phyloP scores from a whole-genome alignment of 2,113 vertebrate species.

The Malurus cyaneus region DNA sequence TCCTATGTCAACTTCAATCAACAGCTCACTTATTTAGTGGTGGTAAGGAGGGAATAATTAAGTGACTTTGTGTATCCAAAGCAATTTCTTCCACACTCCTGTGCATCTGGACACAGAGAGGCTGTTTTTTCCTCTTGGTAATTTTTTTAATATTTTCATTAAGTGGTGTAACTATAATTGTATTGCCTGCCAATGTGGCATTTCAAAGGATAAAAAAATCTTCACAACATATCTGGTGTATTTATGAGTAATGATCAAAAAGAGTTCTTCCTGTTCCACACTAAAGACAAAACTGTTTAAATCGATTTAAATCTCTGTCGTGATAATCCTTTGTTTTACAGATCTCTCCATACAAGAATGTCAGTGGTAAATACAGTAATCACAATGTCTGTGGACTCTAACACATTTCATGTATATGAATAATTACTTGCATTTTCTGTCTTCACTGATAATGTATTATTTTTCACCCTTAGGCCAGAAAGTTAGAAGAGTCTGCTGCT shows the following conservation, averaged over 20 bases:
- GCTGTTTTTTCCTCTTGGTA: neutral
- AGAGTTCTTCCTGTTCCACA: neutral
- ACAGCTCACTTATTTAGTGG: neutral
- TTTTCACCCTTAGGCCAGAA: conserved; percentile 9
- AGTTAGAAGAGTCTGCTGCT: neutral
- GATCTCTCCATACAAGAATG: neutral
- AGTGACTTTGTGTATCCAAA: neutral
- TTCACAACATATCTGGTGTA: rapidly evolving
- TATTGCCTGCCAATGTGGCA: neutral
- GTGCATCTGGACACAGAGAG: neutral
- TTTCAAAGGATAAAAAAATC: neutral
- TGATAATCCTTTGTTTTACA: neutral
- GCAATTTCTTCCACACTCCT: neutral
- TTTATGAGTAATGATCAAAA: neutral
- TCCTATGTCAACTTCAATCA: neutral
- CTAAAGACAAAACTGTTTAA: neutral
- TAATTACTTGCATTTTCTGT: neutral
- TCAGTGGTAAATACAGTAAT: neutral
- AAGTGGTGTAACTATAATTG: neutral
- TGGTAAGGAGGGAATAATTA: neutral
- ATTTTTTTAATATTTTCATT: neutral
- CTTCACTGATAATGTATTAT: neutral
- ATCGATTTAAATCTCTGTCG: neutral
- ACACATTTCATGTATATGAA: neutral
- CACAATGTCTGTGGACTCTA: neutral